Evolutionary conservation across 2,113 vertebrate genomes (phyloP).

Genomic region (Anseranas semipalmata): DNA sequence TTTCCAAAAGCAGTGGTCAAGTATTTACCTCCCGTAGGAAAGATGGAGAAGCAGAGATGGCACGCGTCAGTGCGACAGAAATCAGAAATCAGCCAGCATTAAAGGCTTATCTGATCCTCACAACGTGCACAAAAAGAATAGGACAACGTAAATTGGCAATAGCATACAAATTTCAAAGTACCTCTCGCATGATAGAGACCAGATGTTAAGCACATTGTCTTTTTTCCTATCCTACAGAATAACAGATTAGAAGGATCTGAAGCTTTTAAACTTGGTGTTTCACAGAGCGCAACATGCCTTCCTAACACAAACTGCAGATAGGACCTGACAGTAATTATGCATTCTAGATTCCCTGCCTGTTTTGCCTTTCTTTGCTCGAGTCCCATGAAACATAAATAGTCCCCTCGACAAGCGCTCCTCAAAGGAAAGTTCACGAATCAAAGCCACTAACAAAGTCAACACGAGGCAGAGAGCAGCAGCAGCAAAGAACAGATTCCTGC

Average conservation of each 20-base stretch:
- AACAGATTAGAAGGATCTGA: neutral
- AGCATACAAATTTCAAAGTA: neutral
- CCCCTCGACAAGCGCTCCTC: neutral
- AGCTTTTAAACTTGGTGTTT: neutral
- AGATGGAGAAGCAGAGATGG: neutral
- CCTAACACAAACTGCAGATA: neutral
- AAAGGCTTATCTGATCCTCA: neutral
- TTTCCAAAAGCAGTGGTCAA: neutral
- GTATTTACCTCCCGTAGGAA: neutral
- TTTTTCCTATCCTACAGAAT: rapidly evolving
- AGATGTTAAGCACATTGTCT: neutral
- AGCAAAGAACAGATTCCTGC: neutral
- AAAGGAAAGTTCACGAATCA: neutral
- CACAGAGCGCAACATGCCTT: neutral
- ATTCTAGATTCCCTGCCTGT: neutral
- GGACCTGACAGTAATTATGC: neutral
- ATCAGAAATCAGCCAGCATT: neutral
- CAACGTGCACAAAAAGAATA: rapidly evolving
- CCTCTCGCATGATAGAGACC: neutral
- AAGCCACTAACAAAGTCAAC: neutral
- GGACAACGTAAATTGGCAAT: neutral
- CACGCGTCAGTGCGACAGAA: neutral
- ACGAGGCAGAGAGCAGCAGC: neutral
- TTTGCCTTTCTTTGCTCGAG: neutral
- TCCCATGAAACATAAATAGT: neutral